Evolutionary conservation across 64 coral and sea anemone species (phyloP), one percentile per base, ranked within the genome.

Genomic region (Cladopsammia gracilis): DNA sequence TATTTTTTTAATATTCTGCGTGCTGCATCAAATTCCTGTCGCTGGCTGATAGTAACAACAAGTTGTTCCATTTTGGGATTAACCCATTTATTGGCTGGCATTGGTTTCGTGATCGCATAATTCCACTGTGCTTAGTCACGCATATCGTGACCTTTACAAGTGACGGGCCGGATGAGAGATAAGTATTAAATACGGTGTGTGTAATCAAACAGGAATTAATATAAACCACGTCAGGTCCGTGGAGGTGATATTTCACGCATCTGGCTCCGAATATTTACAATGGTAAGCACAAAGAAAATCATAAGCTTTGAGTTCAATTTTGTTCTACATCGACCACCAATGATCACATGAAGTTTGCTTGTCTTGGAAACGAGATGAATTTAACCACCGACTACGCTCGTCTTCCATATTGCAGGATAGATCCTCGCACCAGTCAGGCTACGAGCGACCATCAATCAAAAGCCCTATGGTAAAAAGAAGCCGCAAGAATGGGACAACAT

Each of bases 391-490:
- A 10, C 10, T n/a, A 24, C 10, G 20, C 1, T 48, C 67, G 42
- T 18, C 7, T 50, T 50, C 20, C 12, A 11, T 68, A 20, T 67
- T 67, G 42, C n/a, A 84, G 80, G 80, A 84, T 13, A 84, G 67
- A 64, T 48, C 60, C 45, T 13, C 62, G 43, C n/a, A 84, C 46
- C 26, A 60, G 7, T 49, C 80, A 84, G 45, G 45, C 49, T 67
- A 84, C 43, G 80, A 84, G 80, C 61, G 80, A 66, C 80, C 62
- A 62, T 59, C 80, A 9, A 20, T 84, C 42, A 84, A 84, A 48
- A 84, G 62, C 22, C 80, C 80, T 5, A 84, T 84, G 62, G 82
- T 75, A 7, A 93, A 87, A 56, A 65, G 91, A 78, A 78, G 70
- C 25, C 70, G 85, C 70, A 93, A 80, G 44, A 84, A 67, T 15